Percentiles rank a stretch among this genome's conserved stretches.
phyloP scores from a whole-genome alignment of 2,113 vertebrate genomes.

The Lampris megalopsis region DNA sequence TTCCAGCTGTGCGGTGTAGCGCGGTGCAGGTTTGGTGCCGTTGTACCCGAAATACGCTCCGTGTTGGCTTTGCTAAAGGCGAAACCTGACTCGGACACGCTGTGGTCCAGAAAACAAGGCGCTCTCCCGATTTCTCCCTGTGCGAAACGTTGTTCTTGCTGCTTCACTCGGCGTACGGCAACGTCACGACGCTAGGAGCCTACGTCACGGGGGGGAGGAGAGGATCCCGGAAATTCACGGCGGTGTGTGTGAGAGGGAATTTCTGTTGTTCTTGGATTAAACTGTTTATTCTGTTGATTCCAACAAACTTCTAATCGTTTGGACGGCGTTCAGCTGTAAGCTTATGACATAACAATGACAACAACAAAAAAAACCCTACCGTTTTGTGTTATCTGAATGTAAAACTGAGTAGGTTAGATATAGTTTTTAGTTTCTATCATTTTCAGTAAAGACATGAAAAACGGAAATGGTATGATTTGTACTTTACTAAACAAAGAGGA shows the following conservation, averaged over 20 bases:
- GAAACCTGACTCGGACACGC: background rate
- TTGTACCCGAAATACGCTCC: slow-evolving; percentile 13
- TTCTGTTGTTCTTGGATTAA: no score
- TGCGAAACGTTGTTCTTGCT: slow-evolving; percentile 26
- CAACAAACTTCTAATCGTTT: no score
- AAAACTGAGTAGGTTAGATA: background rate
- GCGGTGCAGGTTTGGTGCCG: slow-evolving; percentile 35
- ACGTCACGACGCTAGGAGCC: slow-evolving; percentile 50
- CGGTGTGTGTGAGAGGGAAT: no score
- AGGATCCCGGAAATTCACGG: no score
- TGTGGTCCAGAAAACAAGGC: slow-evolving; percentile 49
- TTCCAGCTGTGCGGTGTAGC: background rate
- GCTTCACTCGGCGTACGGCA: slow-evolving; percentile 47
- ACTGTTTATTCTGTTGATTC: no score
- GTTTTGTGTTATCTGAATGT: background rate
- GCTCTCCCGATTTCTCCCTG: slow-evolving; percentile 55
- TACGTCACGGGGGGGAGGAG: slow-evolving; percentile 5
- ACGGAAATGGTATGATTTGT: slow-evolving; percentile 38
- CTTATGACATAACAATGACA: no score
- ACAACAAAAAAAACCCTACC: no score
- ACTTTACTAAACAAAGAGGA: slow-evolving; percentile 54
- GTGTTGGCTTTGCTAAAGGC: slow-evolving; percentile 8
- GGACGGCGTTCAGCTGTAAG: no score
- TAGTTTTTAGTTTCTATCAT: background rate
- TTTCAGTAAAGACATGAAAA: slow-evolving; percentile 32